Percentiles rank a stretch among this genome's conserved stretches.
phyloP scores from a whole-genome alignment of 2,888 invertebrate species.

The Euplagia quadripunctaria region DNA sequence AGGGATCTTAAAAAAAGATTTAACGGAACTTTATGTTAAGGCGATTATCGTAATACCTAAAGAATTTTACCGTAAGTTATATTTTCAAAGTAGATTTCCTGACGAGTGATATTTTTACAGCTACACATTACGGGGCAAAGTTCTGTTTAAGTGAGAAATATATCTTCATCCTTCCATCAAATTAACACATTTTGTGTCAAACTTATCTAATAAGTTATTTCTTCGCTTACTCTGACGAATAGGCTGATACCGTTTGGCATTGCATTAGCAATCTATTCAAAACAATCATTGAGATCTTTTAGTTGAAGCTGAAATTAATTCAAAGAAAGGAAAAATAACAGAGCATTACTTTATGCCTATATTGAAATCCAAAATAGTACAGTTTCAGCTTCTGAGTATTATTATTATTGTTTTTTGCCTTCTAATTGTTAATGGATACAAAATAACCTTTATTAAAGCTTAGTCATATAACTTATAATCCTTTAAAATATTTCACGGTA shows the following conservation, averaged over 20 bases:
- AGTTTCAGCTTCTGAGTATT: too few species aligned
- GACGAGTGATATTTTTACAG: neutral
- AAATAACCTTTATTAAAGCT: neutral
- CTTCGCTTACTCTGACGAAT: neutral
- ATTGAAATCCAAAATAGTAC: too few species aligned
- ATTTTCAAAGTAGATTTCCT: neutral
- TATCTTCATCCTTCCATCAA: neutral
- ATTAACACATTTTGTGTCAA: neutral
- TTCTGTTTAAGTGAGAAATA: neutral
- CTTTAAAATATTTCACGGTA: neutral
- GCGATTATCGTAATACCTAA: too few species aligned
- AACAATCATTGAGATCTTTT: too few species aligned
- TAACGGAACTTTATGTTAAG: too few species aligned
- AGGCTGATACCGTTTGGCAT: neutral
- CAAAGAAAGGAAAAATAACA: too few species aligned
- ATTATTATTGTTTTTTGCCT: neutral
- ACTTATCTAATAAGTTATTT: neutral
- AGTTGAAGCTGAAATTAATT: too few species aligned
- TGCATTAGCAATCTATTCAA: neutral
- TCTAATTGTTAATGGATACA: neutral
- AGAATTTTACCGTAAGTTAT: too few species aligned
- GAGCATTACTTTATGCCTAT: too few species aligned
- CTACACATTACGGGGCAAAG: neutral
- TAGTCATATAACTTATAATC: neutral
- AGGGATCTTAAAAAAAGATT: too few species aligned